Conservation (phyloP, 1,140 invertebrate species). For the Chironomus striatipennis region DNA sequence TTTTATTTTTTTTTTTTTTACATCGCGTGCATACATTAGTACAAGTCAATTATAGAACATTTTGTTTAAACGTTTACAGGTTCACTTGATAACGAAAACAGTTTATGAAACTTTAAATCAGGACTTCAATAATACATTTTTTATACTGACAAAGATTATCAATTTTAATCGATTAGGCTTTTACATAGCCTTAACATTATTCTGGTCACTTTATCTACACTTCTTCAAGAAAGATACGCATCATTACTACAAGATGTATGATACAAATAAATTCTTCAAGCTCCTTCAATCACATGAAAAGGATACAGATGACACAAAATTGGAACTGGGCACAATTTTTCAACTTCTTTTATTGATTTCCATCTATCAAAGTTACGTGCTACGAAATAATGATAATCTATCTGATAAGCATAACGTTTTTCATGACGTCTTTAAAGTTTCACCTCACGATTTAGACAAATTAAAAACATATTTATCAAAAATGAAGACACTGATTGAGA, state of each 20-base stretch:
- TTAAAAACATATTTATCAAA: not conserved
- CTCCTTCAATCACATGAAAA: not conserved
- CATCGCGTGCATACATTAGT: not conserved
- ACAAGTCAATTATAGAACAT: not conserved
- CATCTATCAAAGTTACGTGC: constrained; percentile 7
- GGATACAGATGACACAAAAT: not conserved
- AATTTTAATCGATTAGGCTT: not conserved
- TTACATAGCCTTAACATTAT: not conserved
- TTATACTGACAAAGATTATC: not conserved
- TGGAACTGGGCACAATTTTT: not conserved
- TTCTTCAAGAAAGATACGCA: not conserved
- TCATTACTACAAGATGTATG: not conserved
- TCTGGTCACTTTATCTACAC: not conserved
- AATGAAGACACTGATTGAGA: not conserved
- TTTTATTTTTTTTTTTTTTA: no score
- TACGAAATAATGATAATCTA: not conserved
- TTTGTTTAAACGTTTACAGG: not conserved
- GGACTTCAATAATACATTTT: not conserved
- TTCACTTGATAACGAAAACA: constrained; percentile 5
- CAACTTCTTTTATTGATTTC: not conserved
- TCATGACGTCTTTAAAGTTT: not conserved
- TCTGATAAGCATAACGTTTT: not conserved
- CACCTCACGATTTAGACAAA: not conserved
- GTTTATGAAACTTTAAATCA: constrained; percentile 8
- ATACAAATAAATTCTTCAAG: not conserved